Evolutionary conservation across 2,797 vertebrate genomes (phyloP).

Genomic region (Kryptolebias ocellatus): DNA sequence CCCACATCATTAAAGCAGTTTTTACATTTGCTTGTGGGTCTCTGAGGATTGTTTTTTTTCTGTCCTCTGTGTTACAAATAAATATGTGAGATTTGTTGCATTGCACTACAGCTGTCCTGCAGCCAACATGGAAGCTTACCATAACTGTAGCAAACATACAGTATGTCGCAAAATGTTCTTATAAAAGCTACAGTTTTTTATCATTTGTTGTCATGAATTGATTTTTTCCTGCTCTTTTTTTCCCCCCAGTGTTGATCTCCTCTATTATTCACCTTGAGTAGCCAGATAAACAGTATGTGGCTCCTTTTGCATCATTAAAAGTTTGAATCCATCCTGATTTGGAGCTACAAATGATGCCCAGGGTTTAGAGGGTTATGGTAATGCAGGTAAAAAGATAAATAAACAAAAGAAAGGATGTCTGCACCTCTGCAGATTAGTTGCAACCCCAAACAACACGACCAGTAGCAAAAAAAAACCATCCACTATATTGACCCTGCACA

Average conservation of each 20-base stretch:
- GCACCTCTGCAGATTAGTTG: no score
- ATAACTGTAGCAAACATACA: not conserved
- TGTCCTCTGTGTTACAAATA: constrained; percentile 37
- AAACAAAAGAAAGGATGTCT: no score
- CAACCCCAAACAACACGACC: no score
- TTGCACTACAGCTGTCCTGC: constrained; percentile 9
- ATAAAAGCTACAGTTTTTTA: not conserved
- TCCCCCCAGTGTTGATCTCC: not conserved
- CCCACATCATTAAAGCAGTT: constrained; percentile 52
- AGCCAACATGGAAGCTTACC: constrained; percentile 28
- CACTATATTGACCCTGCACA: no score
- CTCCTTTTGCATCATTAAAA: not conserved
- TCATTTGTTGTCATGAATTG: not conserved
- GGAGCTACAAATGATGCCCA: not conserved
- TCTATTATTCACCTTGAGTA: not conserved
- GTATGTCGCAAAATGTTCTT: constrained; percentile 21
- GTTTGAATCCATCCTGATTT: not conserved
- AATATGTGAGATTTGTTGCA: constrained; percentile 33
- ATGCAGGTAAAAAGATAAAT: not conserved
- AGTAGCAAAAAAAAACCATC: no score
- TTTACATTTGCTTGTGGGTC: constrained; percentile 50
- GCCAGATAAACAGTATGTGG: no score
- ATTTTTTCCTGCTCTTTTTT: constrained; percentile 1
- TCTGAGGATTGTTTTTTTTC: constrained; percentile 40
- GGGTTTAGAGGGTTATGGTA: not conserved